phyloP scores from a whole-genome alignment of 2,113 vertebrate species.

The Silurus asotus region DNA sequence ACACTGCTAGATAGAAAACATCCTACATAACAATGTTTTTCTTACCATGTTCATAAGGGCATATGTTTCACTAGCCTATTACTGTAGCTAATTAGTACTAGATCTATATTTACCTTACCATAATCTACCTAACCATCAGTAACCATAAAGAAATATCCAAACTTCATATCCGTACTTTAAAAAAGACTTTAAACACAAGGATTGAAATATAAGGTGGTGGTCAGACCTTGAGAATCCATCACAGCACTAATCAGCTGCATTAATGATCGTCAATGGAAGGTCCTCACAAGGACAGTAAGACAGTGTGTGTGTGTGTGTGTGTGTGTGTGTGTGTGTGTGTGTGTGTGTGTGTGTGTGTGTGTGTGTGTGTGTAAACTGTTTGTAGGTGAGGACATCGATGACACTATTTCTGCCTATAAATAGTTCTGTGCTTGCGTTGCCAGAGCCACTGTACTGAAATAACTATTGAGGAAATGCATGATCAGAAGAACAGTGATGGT shows the following conservation, averaged over 20 bases:
- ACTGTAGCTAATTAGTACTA: neutral
- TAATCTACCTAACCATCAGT: neutral
- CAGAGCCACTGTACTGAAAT: constrained; percentile 20
- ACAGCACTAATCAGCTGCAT: neutral
- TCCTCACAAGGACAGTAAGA: neutral
- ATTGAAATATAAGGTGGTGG: neutral
- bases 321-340: constrained; percentile 8
- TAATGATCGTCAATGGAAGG: neutral
- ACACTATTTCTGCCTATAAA: constrained; percentile 35
- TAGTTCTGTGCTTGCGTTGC: constrained; percentile 23
- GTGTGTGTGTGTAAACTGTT: constrained; percentile 23
- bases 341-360: constrained; percentile 10
- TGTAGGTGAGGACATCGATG: constrained; percentile 19
- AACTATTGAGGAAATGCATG: neutral
- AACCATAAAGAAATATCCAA: neutral
- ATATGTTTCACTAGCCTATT: neutral
- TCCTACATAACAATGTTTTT: neutral
- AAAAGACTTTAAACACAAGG: neutral
- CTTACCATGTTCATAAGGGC: neutral
- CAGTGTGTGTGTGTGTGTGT: constrained; percentile 9
- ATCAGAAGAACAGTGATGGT: neutral
- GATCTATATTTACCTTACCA: neutral
- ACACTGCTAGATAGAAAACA: constrained; percentile 17
- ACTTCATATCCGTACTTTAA: neutral
- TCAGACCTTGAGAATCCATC: neutral